Evolutionary conservation across 2,888 invertebrate genomes (phyloP).

Genomic region (Polia nebulosa): DNA sequence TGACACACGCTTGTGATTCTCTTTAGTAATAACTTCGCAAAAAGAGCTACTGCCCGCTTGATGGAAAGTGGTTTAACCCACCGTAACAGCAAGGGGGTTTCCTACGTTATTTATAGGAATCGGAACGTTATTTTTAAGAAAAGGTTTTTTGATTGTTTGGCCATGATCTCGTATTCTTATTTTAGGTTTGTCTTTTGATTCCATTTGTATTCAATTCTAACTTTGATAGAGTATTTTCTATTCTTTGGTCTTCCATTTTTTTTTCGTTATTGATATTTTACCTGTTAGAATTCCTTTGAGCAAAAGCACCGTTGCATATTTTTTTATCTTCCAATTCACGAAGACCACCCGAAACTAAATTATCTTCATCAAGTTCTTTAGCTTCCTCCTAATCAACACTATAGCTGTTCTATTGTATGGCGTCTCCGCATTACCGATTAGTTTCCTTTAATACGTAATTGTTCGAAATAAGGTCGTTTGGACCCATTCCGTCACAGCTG

Average conservation of each 20-base stretch:
- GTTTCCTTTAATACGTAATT: constrained; percentile 53
- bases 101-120: neutral
- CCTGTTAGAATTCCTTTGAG: neutral
- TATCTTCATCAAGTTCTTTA: constrained; percentile 7
- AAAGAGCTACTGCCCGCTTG: neutral
- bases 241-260: neutral
- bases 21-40: constrained; percentile 22
- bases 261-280: neutral
- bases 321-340: neutral
- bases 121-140: constrained; percentile 2
- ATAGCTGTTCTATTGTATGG: constrained; percentile 16
- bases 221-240: neutral
- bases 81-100: neutral
- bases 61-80: neutral
- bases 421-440: constrained; percentile 38
- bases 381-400: neutral
- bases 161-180: neutral
- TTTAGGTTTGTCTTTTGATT: neutral
- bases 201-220: neutral
- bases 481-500: constrained; percentile 54
- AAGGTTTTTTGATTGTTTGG: neutral
- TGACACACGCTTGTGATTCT: constrained; percentile 25
- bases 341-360: neutral
- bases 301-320: neutral
- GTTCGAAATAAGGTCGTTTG: constrained; percentile 49